Conservation (phyloP, 2,113 vertebrate species). For the Corythaixoides concolor region DNA sequence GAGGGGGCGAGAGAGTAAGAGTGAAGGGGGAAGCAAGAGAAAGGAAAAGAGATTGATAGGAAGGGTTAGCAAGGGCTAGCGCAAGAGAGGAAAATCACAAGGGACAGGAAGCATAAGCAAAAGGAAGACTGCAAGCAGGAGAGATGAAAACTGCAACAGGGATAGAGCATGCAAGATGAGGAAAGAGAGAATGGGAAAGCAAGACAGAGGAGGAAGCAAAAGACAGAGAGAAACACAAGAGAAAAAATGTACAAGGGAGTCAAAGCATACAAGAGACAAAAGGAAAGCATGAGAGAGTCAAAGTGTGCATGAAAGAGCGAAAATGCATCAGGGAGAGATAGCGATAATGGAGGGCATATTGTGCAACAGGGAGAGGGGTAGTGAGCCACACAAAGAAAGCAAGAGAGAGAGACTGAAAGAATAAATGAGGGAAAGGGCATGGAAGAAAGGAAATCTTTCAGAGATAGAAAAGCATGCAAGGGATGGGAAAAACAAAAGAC, state of each 20-base stretch:
- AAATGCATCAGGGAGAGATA: not conserved
- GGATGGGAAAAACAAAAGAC: not conserved
- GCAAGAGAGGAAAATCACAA: not conserved
- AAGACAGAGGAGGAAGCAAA: not conserved
- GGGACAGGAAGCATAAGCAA: not conserved
- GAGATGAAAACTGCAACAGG: not conserved
- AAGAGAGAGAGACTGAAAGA: not conserved
- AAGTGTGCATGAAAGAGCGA: rapidly evolving
- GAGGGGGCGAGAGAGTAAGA: too few species aligned
- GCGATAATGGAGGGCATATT: rapidly evolving
- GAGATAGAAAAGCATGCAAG: not conserved
- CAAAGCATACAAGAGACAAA: not conserved
- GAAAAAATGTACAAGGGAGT: not conserved
- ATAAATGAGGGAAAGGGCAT: not conserved
- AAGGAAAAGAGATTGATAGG: too few species aligned
- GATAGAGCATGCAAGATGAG: not conserved
- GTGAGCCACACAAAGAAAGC: not conserved
- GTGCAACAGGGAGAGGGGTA: not conserved
- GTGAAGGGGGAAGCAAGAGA: too few species aligned
- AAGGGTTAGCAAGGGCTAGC: not conserved
- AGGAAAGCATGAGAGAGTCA: not conserved
- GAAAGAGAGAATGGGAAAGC: not conserved
- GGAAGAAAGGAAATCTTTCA: not conserved
- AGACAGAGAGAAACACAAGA: not conserved
- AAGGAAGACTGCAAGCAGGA: not conserved